Conservation (phyloP, 2,888 invertebrate genomes). For the Cephus nigrinus region DNA sequence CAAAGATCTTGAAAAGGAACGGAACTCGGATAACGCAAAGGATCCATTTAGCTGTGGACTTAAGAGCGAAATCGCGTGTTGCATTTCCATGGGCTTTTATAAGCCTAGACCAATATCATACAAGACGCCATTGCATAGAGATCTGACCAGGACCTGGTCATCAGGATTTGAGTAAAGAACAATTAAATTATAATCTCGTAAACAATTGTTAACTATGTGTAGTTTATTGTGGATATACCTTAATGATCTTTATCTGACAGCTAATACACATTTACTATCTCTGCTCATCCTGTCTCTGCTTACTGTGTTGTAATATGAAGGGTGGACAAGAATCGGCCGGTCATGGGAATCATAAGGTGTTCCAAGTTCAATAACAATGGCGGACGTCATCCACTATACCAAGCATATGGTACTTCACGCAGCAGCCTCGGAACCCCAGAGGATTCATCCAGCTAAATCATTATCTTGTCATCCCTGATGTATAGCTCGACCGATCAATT, state of each 20-base stretch:
- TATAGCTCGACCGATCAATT: constrained; percentile 29
- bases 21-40: constrained; percentile 13
- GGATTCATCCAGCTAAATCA: constrained; percentile 36
- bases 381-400: constrained; percentile 22
- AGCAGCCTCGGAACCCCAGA: constrained; percentile 29
- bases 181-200: not conserved
- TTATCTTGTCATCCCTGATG: constrained; percentile 48
- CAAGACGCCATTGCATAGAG: not conserved
- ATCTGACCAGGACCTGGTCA: not conserved
- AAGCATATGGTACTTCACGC: constrained; percentile 43
- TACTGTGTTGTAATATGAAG: not conserved
- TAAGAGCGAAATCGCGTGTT: constrained; percentile 17
- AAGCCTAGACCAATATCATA: not conserved
- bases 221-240: not conserved
- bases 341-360: constrained; percentile 42
- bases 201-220: not conserved
- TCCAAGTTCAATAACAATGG: constrained; percentile 30
- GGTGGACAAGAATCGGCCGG: constrained; percentile 23
- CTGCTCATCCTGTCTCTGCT: not conserved
- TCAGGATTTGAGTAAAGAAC: not conserved
- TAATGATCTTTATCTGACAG: not conserved
- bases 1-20: constrained; percentile 5
- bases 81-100: not conserved
- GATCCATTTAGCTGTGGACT: constrained; percentile 11
- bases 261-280: not conserved